Conservation (phyloP, 2,888 invertebrate species). For the Lepidonotus clava region DNA sequence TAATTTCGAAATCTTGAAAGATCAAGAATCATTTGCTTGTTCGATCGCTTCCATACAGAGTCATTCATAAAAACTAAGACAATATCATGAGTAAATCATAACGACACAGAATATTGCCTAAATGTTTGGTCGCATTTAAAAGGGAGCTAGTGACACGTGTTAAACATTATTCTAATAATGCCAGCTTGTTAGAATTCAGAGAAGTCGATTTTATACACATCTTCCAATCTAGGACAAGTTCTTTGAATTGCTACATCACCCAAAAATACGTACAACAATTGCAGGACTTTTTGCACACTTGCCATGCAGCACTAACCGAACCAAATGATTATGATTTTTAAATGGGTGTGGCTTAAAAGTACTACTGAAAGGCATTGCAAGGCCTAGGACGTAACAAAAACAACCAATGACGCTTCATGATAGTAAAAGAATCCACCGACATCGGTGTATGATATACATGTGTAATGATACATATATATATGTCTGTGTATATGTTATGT, state of each 20-base stretch:
- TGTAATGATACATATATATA: neutral
- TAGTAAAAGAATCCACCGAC: neutral
- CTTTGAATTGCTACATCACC: neutral
- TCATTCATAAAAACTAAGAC: no score
- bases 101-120: no score
- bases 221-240: neutral
- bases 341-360: no score
- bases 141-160: neutral
- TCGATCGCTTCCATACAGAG: no score
- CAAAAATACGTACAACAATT: neutral
- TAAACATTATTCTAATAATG: neutral
- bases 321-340: neutral
- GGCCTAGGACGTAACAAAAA: constrained; percentile 23
- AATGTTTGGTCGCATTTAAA: no score
- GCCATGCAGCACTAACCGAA: constrained; percentile 8
- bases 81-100: no score
- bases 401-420: neutral
- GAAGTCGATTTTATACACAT: no score
- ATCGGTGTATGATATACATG: neutral
- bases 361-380: neutral
- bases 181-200: neutral
- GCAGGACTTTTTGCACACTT: constrained; percentile 19
- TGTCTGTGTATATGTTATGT: neutral
- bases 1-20: no score
- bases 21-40: no score